Percentiles rank a stretch among this genome's conserved stretches.
These are phyloP conservation scores for Salvator merianae DNA, from an alignment of 2,113 vertebrate genomes.

Conservation along the genomic window DNA sequence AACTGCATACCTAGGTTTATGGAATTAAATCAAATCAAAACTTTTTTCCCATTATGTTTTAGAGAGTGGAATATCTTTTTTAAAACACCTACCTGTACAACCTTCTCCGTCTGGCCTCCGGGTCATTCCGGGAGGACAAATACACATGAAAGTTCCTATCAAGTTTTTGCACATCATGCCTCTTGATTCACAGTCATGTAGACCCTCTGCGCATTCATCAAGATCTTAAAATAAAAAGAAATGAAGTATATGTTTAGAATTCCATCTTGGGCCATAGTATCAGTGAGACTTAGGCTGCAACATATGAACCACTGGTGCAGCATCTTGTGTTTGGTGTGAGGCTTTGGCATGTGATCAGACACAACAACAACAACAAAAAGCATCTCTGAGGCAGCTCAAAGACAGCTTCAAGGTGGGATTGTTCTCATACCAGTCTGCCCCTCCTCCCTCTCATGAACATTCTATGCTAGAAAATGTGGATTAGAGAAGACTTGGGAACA, in stretches of 20 bases:
- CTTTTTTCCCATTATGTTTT: neutral
- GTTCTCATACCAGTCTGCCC: no score
- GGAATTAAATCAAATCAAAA: neutral
- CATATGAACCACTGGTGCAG: no score
- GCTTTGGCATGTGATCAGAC: no score
- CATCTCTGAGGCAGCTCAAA: no score
- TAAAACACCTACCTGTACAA: slow-evolving; percentile 77
- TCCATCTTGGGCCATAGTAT: neutral
- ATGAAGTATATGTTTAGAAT: neutral
- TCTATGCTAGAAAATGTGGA: no score
- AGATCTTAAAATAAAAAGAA: slow-evolving; percentile 71
- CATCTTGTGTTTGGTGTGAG: no score
- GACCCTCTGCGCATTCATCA: slow-evolving; percentile 81
- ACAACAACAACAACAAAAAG: no score
- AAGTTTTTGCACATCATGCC: slow-evolving; percentile 89
- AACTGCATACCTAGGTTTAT: neutral
- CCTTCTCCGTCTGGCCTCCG: slow-evolving; percentile 78
- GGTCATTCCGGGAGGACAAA: slow-evolving; percentile 84
- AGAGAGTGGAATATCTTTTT: neutral
- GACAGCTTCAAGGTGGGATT: no score
- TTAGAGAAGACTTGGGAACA: no score
- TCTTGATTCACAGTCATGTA: slow-evolving; percentile 84
- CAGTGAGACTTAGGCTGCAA: neutral
- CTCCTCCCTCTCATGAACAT: no score
- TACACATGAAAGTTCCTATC: slow-evolving; percentile 88